Conservation (phyloP, 2,113 vertebrate species). For the Acanthochromis polyacanthus region DNA sequence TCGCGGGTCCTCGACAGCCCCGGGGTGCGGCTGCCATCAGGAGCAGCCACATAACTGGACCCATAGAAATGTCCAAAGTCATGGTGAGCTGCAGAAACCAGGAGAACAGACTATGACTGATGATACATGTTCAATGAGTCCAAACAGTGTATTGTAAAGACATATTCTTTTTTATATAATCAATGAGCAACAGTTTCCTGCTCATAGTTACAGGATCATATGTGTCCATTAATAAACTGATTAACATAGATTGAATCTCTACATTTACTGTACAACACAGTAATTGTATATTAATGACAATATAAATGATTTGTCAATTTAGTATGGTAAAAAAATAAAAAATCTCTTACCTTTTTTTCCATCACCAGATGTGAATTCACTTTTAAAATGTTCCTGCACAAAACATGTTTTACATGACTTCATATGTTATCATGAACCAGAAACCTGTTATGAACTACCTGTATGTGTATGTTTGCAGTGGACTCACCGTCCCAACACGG, state of each 20-base stretch:
- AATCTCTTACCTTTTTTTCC: constrained; percentile 89
- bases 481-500: constrained; percentile 91
- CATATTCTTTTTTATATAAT: not conserved
- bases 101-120: not conserved
- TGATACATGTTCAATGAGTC: no score
- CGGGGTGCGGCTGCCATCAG: constrained; percentile 91
- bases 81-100: constrained; percentile 86
- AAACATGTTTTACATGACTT: not conserved
- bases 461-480: not conserved
- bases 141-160: not conserved
- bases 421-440: not conserved
- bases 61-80: constrained; percentile 96
- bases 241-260: no score
- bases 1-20: constrained; percentile 91
- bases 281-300: not conserved
- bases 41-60: constrained; percentile 93
- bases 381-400: constrained; percentile 91
- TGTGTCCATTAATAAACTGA: no score
- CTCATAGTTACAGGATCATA: not conserved
- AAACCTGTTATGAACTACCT: not conserved
- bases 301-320: not conserved
- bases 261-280: not conserved
- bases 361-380: constrained; percentile 96
- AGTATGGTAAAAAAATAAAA: not conserved
- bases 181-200: not conserved